Evolutionary conservation across 2,888 invertebrate species (phyloP), one percentile per base, ranked within the genome.

Genomic region (Noctuana brunneofusca): DNA sequence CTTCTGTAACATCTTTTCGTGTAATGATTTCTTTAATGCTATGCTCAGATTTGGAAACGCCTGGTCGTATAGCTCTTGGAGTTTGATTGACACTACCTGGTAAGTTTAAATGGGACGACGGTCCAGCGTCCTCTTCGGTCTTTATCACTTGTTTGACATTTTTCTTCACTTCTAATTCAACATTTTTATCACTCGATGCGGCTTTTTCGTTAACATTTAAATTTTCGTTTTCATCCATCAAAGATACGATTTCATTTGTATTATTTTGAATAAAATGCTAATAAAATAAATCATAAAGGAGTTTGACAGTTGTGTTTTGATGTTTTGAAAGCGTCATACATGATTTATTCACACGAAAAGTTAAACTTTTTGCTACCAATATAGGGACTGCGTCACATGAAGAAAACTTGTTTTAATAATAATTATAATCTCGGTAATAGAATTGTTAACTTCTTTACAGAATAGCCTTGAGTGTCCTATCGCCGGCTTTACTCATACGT

Each of bases 1-100:
- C 87, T 24, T 86, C 81, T 0, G 84, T 79, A 16, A 87, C 82
- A 66, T 91, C 88, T 74, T 84, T 81, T 11, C 71, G 72, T 50
- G 89, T 89, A 30, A 88, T 83, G 5, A 85, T 80, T 65, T 86
- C 82, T 64, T 86, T 75, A 41, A 91, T 76, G 62, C 76, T 87
- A 63, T 90, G 89, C 69, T 91, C 90, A 1, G 90, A 91, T 77
- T 89, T 91, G 0, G 90, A 91, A 48, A 86, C 70, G 0, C 87
- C 86, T 58, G 83, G 72, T 69, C 76, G 66, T 27, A 41, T 67
- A 67, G 57, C 75, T 68, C 75, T 81, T 0, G 70, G 66, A 2
- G 64, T 73, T 4, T 69, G 70, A 14, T 69, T 74, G 0, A 87
- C 70, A 2, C 86, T 72, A n/a, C 89, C 90, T 1, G 90, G 90